Percentiles rank a stretch among this genome's conserved stretches.
Conservation (phyloP, 2,888 invertebrate genomes). For the Incurvaria masculella region DNA sequence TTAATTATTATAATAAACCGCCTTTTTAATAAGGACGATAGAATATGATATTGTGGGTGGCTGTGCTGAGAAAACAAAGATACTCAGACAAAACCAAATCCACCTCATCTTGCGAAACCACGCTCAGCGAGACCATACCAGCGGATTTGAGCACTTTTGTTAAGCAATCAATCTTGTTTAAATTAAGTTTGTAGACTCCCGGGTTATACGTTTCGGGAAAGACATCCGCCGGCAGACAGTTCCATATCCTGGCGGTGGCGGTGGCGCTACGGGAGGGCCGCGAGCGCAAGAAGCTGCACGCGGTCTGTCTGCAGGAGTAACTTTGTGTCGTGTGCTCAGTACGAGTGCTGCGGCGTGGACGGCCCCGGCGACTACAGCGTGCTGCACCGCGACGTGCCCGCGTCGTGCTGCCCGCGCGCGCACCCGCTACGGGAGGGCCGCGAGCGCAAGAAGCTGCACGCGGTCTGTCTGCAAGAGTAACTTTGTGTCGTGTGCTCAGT, state of each 20-base stretch:
- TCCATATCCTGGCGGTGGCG: too few relatives aligned
- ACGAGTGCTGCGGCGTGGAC: conserved; percentile 63
- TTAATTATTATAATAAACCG: neutral
- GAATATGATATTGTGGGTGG: neutral
- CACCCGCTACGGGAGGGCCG: conserved; percentile 42
- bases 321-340: too few relatives aligned
- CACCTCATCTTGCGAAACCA: too few relatives aligned
- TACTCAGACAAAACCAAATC: too few relatives aligned
- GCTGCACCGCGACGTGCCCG: conserved; percentile 54
- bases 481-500: too few relatives aligned
- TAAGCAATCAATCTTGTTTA: too few relatives aligned
- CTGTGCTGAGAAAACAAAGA: too few relatives aligned
- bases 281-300: conserved; percentile 37
- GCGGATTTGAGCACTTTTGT: too few relatives aligned
- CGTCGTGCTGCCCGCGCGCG: conserved; percentile 60
- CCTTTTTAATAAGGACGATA: neutral
- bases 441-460: conserved; percentile 37
- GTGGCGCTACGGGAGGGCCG: conserved; percentile 42
- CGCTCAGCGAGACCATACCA: too few relatives aligned
- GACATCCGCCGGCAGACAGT: too few relatives aligned
- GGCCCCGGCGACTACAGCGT: conserved; percentile 59
- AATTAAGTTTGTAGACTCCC: too few relatives aligned
- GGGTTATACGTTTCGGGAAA: too few relatives aligned
- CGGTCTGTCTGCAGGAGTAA: conserved; percentile 34
- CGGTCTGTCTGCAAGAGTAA: conserved; percentile 33